phyloP scores from a whole-genome alignment of 2,888 invertebrate species.

The Orchesellides sinensis region DNA sequence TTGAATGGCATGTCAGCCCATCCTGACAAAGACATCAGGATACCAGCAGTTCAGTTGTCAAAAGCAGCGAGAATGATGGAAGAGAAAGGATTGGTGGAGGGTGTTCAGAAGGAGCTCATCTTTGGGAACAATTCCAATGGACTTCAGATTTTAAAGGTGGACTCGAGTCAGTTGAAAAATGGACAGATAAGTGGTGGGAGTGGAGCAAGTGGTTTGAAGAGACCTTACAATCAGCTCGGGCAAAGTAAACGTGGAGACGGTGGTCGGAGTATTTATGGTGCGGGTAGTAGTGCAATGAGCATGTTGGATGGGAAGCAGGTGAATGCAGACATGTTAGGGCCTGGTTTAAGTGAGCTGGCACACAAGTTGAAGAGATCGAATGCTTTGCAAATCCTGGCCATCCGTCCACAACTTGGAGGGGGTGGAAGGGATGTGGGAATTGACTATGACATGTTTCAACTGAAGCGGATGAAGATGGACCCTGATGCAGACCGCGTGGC shows the following conservation, averaged over 20 bases:
- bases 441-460: conserved; percentile 43
- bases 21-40: conserved; percentile 24
- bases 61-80: conserved; percentile 51
- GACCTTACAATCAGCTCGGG: conserved; percentile 42
- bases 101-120: conserved; percentile 34
- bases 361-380: conserved; percentile 73
- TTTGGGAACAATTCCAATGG: conserved; percentile 64
- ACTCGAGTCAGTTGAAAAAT: conserved; percentile 60
- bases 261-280: conserved; percentile 27
- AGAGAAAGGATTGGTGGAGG: conserved; percentile 19
- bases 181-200: conserved; percentile 45
- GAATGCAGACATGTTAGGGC: conserved; percentile 68
- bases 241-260: conserved; percentile 34
- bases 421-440: conserved; percentile 23
- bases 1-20: conserved; percentile 60
- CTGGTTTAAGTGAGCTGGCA: conserved; percentile 71
- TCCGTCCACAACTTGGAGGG: conserved; percentile 58
- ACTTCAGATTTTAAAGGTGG: conserved; percentile 67
- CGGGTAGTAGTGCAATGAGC: conserved; percentile 20
- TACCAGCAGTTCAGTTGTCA: conserved; percentile 29
- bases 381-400: conserved; percentile 73
- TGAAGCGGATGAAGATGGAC: conserved; percentile 56
- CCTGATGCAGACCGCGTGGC: background rate
- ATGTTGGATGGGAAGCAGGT: conserved; percentile 39
- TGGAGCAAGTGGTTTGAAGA: conserved; percentile 26